Evolutionary conservation across 1,140 invertebrate species (phyloP).

Genomic region (Aphidius ervi): DNA sequence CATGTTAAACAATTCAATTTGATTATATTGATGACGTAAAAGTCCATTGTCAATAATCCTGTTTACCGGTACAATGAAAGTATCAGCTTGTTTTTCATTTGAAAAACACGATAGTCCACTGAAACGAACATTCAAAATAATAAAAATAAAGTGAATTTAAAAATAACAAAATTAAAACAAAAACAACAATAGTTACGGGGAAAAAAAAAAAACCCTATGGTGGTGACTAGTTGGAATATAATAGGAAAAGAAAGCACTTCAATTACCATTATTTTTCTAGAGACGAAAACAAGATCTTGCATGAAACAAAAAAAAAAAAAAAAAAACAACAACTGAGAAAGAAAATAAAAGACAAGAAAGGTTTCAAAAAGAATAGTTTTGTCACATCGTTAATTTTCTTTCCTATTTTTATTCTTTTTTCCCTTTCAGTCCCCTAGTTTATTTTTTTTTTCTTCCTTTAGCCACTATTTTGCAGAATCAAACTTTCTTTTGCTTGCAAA

Average conservation of each 20-base stretch:
- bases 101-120: slow-evolving; percentile 13
- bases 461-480: neutral
- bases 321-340: neutral
- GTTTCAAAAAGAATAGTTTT: slow-evolving; percentile 7
- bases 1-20: slow-evolving; percentile 26
- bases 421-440: neutral
- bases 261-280: neutral
- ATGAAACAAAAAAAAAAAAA: neutral
- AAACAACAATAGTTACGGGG: neutral
- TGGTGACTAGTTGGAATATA: neutral
- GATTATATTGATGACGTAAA: slow-evolving; percentile 16
- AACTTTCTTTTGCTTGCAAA: slow-evolving; percentile 10
- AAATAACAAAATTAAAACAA: no score
- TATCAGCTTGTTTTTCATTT: neutral
- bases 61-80: slow-evolving; percentile 22
- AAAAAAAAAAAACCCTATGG: neutral
- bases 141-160: slow-evolving; percentile 2
- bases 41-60: slow-evolving; percentile 32
- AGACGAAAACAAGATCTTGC: neutral
- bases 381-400: slow-evolving; percentile 11
- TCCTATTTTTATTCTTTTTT: slow-evolving; percentile 5
- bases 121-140: slow-evolving; percentile 24
- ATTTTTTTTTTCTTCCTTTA: neutral
- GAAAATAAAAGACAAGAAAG: neutral
- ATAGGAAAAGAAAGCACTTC: neutral